Base-by-base conservation (phyloP, 37 sponge, comb jelly and placozoan genomes). In the Crambe crambe region DNA sequence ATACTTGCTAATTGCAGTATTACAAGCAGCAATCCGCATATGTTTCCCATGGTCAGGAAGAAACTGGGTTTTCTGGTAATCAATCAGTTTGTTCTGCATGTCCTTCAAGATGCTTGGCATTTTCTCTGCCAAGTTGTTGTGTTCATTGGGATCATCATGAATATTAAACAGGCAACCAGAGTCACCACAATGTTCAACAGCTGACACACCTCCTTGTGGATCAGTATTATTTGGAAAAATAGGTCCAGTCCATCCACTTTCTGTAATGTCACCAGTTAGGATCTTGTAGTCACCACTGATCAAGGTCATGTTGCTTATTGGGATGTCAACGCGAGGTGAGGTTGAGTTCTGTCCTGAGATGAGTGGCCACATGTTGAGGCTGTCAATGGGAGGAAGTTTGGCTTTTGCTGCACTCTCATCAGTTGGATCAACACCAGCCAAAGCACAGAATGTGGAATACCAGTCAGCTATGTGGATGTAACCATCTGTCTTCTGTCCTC, bases 361-460 rank as follows among this genome's bases (percentile, higher is more conserved):
- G 74, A 54, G 56, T 22, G 74, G 74, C 74, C 74, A 73, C 74
- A 73, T 43, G 54, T 73, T 51, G 6, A 73, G 54, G 29, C 74
- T 51, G 54, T 73, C 74, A 10, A 73, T 51, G 26, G 77, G 77
- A 61, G 77, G 77, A 22, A 76, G 77, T 15, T 76, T 76, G 26
- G 77, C 77, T 76, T 76, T 60, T 59, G 77, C 77, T 26, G 77
- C 77, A 59, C 62, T 1, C 20, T 76, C 62, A 32, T 76, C 74
- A 2, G 74, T 73, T 51, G 74, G 74, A 43, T 73, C 74, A 12
- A 73, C 74, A 17, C 56, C 74, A 73, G 74, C 74, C 29, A 73
- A 54, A 73, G 56, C 56, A 73, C 74, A 73, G 27, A 73, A 73
- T 43, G 85, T 84, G 15, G 85, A 32, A 44, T 79, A 84, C 78